A percentile compares a stretch with the other conserved stretches of the same genome.
Conservation (phyloP, 2,888 invertebrate genomes). For the Acleris emargana region DNA sequence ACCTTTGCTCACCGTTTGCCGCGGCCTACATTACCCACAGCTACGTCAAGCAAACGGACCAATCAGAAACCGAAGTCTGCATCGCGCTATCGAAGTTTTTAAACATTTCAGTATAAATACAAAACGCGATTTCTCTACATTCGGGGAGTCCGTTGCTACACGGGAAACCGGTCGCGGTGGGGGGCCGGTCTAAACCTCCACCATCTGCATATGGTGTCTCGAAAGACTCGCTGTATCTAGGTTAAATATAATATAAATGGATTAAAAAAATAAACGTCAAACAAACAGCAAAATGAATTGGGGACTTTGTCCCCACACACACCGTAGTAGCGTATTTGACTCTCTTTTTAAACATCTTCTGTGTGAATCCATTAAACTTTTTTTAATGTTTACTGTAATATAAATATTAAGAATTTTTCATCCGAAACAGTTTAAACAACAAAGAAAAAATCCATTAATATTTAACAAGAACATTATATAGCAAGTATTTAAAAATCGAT, state of each 20-base stretch:
- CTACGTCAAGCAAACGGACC: slow-evolving; percentile 34
- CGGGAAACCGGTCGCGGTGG: slow-evolving; percentile 60
- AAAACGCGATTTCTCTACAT: background rate
- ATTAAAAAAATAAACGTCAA: slow-evolving; percentile 36
- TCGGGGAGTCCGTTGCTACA: slow-evolving; percentile 66
- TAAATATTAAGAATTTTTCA: too few relatives aligned
- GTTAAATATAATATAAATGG: slow-evolving; percentile 36
- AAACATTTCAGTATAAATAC: slow-evolving; percentile 48
- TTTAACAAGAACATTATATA: too few relatives aligned
- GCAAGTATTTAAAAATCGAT: too few relatives aligned
- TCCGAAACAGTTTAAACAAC: too few relatives aligned
- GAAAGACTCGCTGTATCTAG: slow-evolving; percentile 38
- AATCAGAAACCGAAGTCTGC: slow-evolving; percentile 36
- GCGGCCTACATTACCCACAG: slow-evolving; percentile 18
- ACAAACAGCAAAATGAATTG: slow-evolving; percentile 36
- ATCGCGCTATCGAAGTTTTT: slow-evolving; percentile 48
- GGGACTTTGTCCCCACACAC: slow-evolving; percentile 35
- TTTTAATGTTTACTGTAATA: too few relatives aligned
- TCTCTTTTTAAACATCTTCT: slow-evolving; percentile 54
- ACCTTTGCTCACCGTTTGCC: slow-evolving; percentile 20
- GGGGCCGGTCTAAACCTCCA: slow-evolving; percentile 57
- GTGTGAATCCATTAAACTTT: too few relatives aligned
- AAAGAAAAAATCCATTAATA: too few relatives aligned
- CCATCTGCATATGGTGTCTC: slow-evolving; percentile 58
- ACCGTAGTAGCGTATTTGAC: slow-evolving; percentile 43